Evolutionary conservation across 2,113 vertebrate species (phyloP).

Genomic region (Sylvicapra grimmia): DNA sequence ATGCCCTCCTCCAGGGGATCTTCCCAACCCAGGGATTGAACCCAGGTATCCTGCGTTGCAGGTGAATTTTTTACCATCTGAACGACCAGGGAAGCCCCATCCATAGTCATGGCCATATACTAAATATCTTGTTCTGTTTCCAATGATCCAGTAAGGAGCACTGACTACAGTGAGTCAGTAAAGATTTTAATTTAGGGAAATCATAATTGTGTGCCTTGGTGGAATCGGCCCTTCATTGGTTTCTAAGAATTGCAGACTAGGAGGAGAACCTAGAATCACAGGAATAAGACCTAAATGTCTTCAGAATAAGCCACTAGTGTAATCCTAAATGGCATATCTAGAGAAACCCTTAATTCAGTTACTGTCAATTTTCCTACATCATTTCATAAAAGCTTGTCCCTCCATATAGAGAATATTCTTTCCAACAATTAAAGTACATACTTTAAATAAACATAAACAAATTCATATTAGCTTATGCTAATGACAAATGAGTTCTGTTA

Average conservation of each 20-base stretch:
- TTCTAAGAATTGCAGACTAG: not conserved
- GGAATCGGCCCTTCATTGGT: not conserved
- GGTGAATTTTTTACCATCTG: rapidly evolving
- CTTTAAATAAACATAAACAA: slow-evolving; percentile 23
- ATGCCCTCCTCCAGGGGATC: not conserved
- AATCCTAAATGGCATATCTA: not conserved
- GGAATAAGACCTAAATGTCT: not conserved
- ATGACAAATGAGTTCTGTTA: not conserved
- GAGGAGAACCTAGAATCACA: not conserved
- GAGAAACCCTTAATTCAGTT: not conserved
- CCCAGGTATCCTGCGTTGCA: not conserved
- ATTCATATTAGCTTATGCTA: not conserved
- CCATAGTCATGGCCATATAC: not conserved
- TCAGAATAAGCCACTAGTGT: not conserved
- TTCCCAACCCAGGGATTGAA: not conserved
- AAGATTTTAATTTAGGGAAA: not conserved
- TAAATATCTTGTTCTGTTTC: not conserved
- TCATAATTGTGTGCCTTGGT: not conserved
- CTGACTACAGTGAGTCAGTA: not conserved
- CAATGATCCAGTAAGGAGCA: not conserved
- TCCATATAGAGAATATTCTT: not conserved
- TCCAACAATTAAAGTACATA: not conserved
- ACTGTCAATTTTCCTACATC: not conserved
- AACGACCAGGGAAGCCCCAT: not conserved
- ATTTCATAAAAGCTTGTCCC: not conserved